Conservation (phyloP, 2,113 vertebrate genomes). For the Sinosuthora webbiana region DNA sequence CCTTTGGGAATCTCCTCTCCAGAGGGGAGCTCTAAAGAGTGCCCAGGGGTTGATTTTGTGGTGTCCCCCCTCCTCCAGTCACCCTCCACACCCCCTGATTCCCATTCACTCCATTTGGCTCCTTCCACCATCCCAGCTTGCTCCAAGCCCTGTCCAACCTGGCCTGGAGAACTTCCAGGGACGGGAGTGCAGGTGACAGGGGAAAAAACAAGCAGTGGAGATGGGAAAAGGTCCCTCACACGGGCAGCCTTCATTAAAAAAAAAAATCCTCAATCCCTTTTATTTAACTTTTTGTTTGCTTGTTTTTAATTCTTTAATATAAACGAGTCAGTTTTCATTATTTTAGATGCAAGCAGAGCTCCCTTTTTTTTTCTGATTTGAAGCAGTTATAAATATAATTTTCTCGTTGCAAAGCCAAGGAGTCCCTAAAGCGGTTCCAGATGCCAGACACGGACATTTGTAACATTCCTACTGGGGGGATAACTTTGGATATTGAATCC, state of each 20-base stretch:
- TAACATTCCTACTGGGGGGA: constrained; percentile 1
- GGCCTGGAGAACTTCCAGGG: neutral
- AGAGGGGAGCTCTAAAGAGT: neutral
- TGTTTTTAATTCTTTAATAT: neutral
- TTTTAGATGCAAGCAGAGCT: neutral
- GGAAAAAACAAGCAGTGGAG: neutral
- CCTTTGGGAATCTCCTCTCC: fast-evolving
- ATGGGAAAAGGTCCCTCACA: neutral
- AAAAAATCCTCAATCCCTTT: neutral
- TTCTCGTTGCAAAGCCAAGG: neutral
- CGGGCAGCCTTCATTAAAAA: neutral
- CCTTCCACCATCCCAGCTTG: fast-evolving
- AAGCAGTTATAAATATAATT: constrained; percentile 32
- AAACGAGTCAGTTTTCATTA: constrained; percentile 37
- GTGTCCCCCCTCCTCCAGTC: neutral
- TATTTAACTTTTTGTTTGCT: neutral
- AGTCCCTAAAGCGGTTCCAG: constrained; percentile 51
- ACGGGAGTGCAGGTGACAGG: neutral
- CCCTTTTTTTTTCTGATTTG: neutral
- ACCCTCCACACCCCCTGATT: fast-evolving
- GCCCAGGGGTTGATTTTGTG: neutral
- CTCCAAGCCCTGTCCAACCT: neutral
- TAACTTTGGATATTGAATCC: constrained; percentile 27
- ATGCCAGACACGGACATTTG: neutral
- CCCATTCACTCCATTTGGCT: neutral